Conservation (phyloP, 1,140 invertebrate genomes). For the Apis florea region DNA sequence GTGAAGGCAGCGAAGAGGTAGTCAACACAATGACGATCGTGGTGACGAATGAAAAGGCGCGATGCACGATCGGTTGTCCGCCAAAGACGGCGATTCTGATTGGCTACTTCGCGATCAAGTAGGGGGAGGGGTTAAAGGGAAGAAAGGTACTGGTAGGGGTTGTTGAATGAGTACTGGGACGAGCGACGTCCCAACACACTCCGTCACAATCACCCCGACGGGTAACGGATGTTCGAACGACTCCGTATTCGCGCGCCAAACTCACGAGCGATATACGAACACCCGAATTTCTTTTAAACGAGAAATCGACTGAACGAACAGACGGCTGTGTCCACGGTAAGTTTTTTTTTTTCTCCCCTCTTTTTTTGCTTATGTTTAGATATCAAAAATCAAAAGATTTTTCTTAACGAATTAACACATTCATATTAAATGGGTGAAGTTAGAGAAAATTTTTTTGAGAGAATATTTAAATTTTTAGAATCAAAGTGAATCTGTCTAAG, state of each 20-base stretch:
- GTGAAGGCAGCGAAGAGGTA: neutral
- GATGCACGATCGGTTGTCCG: neutral
- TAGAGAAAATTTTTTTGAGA: neutral
- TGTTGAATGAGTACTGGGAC: slow-evolving; percentile 72
- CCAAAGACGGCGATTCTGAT: slow-evolving; percentile 41
- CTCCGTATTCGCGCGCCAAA: slow-evolving; percentile 12
- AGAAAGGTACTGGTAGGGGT: slow-evolving; percentile 67
- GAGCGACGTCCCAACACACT: slow-evolving; percentile 65
- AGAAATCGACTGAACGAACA: slow-evolving; percentile 54
- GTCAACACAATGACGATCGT: neutral
- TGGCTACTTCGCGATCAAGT: slow-evolving; percentile 45
- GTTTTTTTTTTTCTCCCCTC: neutral
- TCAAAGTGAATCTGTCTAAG: too few relatives aligned
- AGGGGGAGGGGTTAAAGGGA: slow-evolving; percentile 54
- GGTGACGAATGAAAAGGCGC: neutral
- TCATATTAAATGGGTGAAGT: neutral
- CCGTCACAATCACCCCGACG: slow-evolving; percentile 64
- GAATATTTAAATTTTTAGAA: too few relatives aligned
- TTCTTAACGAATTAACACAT: neutral
- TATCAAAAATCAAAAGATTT: neutral
- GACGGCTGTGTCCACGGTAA: slow-evolving; percentile 36
- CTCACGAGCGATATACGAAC: slow-evolving; percentile 10
- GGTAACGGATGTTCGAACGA: slow-evolving; percentile 48
- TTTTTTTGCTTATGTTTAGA: too few relatives aligned
- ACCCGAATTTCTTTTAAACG: slow-evolving; percentile 3